phyloP scores from a whole-genome alignment of 2,797 vertebrate genomes.

The Sarcophilus harrisii region DNA sequence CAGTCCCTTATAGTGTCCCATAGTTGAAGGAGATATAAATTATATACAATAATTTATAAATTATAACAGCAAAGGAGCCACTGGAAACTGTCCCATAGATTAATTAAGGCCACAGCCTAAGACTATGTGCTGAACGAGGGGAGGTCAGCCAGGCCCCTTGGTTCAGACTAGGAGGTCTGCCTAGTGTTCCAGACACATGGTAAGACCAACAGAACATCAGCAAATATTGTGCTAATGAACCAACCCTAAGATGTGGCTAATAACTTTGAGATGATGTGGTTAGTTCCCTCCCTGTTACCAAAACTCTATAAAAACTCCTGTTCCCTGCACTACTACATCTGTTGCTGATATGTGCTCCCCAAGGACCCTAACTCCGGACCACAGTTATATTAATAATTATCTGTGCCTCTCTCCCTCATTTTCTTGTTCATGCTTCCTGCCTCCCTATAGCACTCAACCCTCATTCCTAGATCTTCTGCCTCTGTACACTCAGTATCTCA shows the following conservation, averaged over 20 bases:
- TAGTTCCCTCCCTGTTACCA: background rate
- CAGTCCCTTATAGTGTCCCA: background rate
- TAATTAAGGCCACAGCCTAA: background rate
- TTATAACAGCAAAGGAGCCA: background rate
- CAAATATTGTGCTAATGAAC: background rate
- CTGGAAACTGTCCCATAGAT: background rate
- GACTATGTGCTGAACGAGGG: background rate
- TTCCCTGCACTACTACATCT: background rate
- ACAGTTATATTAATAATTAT: too few relatives aligned
- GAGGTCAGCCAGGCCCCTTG: background rate
- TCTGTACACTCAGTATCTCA: background rate
- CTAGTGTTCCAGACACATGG: background rate
- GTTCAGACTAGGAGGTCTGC: background rate
- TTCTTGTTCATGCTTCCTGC: too few relatives aligned
- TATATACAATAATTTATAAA: background rate
- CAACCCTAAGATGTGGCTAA: background rate
- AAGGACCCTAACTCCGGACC: background rate
- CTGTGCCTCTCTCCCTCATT: background rate
- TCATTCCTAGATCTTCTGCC: background rate
- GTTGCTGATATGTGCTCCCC: background rate
- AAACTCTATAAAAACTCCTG: background rate
- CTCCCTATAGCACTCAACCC: background rate
- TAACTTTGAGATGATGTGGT: background rate
- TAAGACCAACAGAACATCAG: background rate
- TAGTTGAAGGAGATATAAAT: background rate